These are phyloP conservation scores for Pseudomyrmex dendroicus DNA, from an alignment of 1,140 invertebrate genomes.

Conservation along the genomic window DNA sequence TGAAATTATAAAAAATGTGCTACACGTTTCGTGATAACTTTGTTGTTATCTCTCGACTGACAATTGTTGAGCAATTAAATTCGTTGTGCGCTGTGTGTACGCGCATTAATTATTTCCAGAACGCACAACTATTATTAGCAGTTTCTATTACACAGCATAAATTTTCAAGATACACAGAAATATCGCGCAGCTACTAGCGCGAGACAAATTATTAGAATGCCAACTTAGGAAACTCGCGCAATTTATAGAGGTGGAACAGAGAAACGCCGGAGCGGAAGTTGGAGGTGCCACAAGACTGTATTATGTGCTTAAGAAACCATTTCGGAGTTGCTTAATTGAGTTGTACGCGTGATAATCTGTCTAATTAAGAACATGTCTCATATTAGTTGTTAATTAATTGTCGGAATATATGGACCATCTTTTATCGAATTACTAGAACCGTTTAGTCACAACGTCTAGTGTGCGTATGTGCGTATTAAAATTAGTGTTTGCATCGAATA, in stretches of 20 bases:
- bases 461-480: background rate
- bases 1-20: background rate
- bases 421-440: background rate
- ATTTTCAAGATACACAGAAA: constrained; percentile 41
- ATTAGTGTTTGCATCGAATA: background rate
- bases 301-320: constrained; percentile 52
- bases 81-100: background rate
- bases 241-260: constrained; percentile 47
- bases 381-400: constrained; percentile 6
- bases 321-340: constrained; percentile 27
- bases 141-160: background rate
- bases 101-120: background rate
- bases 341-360: constrained; percentile 37
- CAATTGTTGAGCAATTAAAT: background rate
- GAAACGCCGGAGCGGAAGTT: constrained; percentile 19
- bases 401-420: background rate
- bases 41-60: background rate
- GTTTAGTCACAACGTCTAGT: background rate
- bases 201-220: constrained; percentile 49
- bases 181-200: constrained; percentile 1
- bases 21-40: background rate
- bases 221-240: constrained; percentile 43
- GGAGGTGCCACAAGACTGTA: constrained; percentile 21
- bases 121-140: background rate
- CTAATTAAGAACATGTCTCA: constrained; percentile 19